Conservation (phyloP, 2,113 vertebrate genomes). For the Phylloscopus trochilus region DNA sequence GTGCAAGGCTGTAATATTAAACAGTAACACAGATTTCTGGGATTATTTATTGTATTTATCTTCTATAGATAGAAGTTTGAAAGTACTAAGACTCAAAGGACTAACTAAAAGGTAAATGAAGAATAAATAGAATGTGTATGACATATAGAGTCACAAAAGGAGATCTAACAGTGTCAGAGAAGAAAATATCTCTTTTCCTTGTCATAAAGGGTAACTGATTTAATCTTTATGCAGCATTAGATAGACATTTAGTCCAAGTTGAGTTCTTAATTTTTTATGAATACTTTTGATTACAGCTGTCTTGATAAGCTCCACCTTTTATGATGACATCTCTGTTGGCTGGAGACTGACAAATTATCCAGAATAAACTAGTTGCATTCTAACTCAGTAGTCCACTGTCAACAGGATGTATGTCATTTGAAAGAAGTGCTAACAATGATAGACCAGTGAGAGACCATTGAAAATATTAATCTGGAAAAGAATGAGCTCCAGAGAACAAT, state of each 20-base stretch:
- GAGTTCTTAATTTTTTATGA: not conserved
- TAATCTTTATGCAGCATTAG: not conserved
- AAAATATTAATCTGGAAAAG: not conserved
- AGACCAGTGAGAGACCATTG: not conserved
- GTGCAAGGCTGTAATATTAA: not conserved
- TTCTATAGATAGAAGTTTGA: not conserved
- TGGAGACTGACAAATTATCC: not conserved
- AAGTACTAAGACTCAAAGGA: not conserved
- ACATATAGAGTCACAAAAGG: not conserved
- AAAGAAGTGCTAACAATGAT: not conserved
- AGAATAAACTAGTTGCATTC: not conserved
- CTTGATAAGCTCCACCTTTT: not conserved
- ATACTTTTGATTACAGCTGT: not conserved
- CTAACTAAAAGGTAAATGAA: not conserved
- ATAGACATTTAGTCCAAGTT: not conserved
- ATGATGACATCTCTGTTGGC: rapidly evolving
- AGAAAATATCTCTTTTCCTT: not conserved
- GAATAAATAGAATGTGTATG: not conserved
- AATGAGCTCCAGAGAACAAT: not conserved
- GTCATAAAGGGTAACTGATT: not conserved
- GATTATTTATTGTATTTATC: not conserved
- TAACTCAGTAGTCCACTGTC: not conserved
- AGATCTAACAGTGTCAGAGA: not conserved
- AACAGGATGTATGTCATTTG: not conserved
- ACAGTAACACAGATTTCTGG: not conserved